A percentile compares a stretch with the other conserved stretches of the same genome.
Evolutionary conservation across 2,113 vertebrate species (phyloP).

Genomic region (Trichomycterus rosablanca): DNA sequence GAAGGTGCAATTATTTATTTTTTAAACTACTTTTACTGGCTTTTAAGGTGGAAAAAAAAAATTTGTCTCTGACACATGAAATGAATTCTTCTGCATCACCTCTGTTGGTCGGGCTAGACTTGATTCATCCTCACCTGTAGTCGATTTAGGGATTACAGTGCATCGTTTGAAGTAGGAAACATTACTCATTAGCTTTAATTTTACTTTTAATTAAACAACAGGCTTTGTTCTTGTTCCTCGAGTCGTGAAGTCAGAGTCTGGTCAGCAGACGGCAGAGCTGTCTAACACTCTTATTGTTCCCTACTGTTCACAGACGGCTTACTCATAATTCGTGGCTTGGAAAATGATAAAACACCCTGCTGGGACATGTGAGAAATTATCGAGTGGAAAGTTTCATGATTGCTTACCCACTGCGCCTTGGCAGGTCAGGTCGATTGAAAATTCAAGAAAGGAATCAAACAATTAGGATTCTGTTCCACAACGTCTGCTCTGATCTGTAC

Average conservation of each 20-base stretch:
- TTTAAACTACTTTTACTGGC: too few relatives aligned
- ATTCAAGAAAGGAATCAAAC: slow-evolving; percentile 8
- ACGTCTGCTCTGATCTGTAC: slow-evolving; percentile 11
- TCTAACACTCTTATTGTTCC: slow-evolving; percentile 26
- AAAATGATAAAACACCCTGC: slow-evolving; percentile 18
- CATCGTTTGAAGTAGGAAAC: slow-evolving; percentile 2
- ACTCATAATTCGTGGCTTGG: slow-evolving; percentile 33
- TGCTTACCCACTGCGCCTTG: slow-evolving; percentile 6
- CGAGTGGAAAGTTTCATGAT: slow-evolving; percentile 17
- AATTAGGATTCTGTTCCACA: slow-evolving; percentile 22
- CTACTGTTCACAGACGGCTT: slow-evolving; percentile 32
- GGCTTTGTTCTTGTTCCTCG: too few relatives aligned
- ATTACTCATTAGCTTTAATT: slow-evolving; percentile 31
- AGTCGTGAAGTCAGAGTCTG: slow-evolving; percentile 41
- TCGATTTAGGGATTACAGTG: neutral
- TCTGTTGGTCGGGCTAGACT: too few relatives aligned
- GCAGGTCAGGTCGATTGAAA: slow-evolving; percentile 10
- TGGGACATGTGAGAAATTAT: slow-evolving; percentile 27
- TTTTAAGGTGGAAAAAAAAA: too few relatives aligned
- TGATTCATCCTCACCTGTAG: too few relatives aligned
- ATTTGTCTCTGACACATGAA: too few relatives aligned
- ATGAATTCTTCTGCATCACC: too few relatives aligned
- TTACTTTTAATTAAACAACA: slow-evolving; percentile 20
- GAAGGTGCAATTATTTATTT: too few relatives aligned
- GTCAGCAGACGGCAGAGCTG: slow-evolving; percentile 23